Evolutionary conservation across 1,140 invertebrate genomes (phyloP).

Genomic region (Heliothis virescens): DNA sequence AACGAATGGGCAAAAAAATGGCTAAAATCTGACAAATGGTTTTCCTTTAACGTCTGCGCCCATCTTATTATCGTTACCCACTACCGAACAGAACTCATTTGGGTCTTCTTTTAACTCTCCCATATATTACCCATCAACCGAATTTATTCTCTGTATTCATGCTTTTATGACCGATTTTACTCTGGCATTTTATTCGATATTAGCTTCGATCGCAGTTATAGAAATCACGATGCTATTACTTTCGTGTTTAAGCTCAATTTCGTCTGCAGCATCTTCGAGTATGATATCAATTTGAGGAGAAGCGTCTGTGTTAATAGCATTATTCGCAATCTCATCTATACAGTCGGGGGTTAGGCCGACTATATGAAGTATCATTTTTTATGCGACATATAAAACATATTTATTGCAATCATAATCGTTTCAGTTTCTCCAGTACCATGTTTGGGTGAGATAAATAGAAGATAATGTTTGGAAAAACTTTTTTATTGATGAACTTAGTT

Average conservation of each 20-base stretch:
- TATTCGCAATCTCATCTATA: constrained; percentile 86
- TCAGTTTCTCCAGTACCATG: constrained; percentile 77
- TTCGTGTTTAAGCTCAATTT: constrained; percentile 62
- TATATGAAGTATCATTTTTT: constrained; percentile 82
- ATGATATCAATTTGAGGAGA: constrained; percentile 86
- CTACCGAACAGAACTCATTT: constrained; percentile 85
- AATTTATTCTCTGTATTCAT: constrained; percentile 56
- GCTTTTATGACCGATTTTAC: constrained; percentile 55
- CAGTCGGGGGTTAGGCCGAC: constrained; percentile 81
- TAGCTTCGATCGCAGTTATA: constrained; percentile 48
- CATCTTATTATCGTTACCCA: constrained; percentile 86
- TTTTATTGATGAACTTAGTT: constrained; percentile 59
- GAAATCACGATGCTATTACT: constrained; percentile 56
- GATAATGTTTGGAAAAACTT: constrained; percentile 69
- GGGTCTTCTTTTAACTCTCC: constrained; percentile 76
- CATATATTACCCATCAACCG: constrained; percentile 51
- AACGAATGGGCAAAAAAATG: constrained; percentile 83
- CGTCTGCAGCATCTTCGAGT: constrained; percentile 52
- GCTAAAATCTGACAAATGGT: constrained; percentile 84
- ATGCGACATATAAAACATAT: constrained; percentile 86
- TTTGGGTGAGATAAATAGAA: constrained; percentile 77
- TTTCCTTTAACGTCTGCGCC: constrained; percentile 86
- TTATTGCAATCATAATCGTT: constrained; percentile 84
- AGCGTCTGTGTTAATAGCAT: constrained; percentile 86
- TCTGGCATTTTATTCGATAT: constrained; percentile 52